Base-by-base conservation (phyloP, 2,888 invertebrate species). In the Lithophane socia region DNA sequence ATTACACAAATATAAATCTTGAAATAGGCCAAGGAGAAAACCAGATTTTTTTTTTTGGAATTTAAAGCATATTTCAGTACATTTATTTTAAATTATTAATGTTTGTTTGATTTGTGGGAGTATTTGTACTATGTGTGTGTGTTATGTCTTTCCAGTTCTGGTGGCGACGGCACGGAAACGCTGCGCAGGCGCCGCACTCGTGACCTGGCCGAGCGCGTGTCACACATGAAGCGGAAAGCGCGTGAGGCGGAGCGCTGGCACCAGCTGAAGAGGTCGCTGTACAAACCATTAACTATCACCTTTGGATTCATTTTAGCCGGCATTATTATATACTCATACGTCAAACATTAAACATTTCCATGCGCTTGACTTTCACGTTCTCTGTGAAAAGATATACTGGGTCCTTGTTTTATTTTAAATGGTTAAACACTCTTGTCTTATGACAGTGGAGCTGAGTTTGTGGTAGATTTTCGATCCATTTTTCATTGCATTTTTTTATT, bases 251-350 rank as follows among this genome's bases (percentile, higher is more conserved):
- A 98, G 94, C 97, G 97, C 83, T 98, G 98, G 98, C 97, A 97
- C 92, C 96, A 97, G 86, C 94, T 98, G 96, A 98, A 98, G 98
- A 98, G 98, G 98, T 98, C 98, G 96, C 97, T 98, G 95, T 97
- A 97, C 96, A 97, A 97, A 97, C 98, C 98, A 92, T 97, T 98
- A 94, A 97, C 97, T 94, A 96, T 98, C 95, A 97, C 98, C 88
- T 95, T 97, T 95, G 98, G 98, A 92, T 97, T 98, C 91, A 92
- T 98, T 84, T 96, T 98, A 90, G 98, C 98, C 92, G 97, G 98
- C 93, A 97, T 98, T 87, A 93, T 98, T 88, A 97, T 97, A 80
- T 97, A 97, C 93, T 88, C 97, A 85, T 97, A 97, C 93, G 96
- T 97, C 72, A 96, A 95, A 89, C 95, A 95, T 85, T 97, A 96